Evolutionary conservation across 2,113 vertebrate genomes (phyloP).

Genomic region (Zeus faber): DNA sequence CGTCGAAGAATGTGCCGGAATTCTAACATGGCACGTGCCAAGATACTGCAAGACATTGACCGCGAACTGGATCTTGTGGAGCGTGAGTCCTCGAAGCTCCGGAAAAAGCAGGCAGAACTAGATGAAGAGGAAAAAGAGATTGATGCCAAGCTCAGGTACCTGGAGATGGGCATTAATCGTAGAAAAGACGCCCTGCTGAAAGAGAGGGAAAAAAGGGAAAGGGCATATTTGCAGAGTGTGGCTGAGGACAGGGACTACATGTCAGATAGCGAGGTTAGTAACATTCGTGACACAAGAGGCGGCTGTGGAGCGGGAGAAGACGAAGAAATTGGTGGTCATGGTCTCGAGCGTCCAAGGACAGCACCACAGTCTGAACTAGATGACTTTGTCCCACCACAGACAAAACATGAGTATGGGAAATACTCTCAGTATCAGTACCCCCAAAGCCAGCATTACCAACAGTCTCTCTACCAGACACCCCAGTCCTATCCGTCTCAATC

Average conservation of each 20-base stretch:
- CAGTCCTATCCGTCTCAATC: constrained; percentile 92
- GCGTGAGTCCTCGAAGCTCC: constrained; percentile 95
- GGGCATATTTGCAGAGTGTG: constrained; percentile 95
- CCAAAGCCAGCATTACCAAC: constrained; percentile 86
- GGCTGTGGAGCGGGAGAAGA: constrained; percentile 66
- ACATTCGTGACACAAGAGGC: constrained; percentile 84
- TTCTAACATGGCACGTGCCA: constrained; percentile 95
- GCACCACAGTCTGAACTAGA: constrained; percentile 92
- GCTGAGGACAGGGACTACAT: constrained; percentile 98
- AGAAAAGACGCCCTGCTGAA: constrained; percentile 93
- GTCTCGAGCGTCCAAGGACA: constrained; percentile 89
- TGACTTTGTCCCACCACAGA: constrained; percentile 91
- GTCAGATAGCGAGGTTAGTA: constrained; percentile 98
- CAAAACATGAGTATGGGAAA: constrained; percentile 88
- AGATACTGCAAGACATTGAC: constrained; percentile 98
- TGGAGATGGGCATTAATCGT: constrained; percentile 98
- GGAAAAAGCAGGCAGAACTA: constrained; percentile 96
- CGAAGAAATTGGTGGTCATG: constrained; percentile 75
- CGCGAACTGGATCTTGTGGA: constrained; percentile 94
- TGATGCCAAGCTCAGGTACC: constrained; percentile 93
- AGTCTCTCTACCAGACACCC: constrained; percentile 86
- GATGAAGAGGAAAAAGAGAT: constrained; percentile 99
- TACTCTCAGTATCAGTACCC: constrained; percentile 93
- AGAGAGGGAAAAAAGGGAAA: constrained; percentile 94
- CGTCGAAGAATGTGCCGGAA: constrained; percentile 92